These are phyloP conservation scores for Gisinianus flammeolus DNA, from an alignment of 2,888 invertebrate species.

Conservation along the genomic window DNA sequence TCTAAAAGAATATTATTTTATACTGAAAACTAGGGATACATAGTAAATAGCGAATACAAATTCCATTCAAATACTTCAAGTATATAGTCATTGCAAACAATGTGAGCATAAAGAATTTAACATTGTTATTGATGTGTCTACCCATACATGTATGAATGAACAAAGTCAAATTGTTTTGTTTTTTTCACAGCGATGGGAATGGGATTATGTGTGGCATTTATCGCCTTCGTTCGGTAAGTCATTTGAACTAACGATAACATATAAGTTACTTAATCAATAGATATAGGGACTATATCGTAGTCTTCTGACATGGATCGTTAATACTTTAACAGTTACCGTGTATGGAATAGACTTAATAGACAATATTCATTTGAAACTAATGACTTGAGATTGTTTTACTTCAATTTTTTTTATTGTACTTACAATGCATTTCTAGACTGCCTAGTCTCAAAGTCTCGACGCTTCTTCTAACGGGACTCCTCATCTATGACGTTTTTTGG, in stretches of 20 bases:
- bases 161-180: background rate
- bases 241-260: background rate
- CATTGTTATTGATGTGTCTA: background rate
- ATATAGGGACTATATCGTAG: background rate
- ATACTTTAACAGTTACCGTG: background rate
- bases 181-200: conserved; percentile 84
- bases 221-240: conserved; percentile 81
- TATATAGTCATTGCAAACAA: too few species aligned
- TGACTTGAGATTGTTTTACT: too few species aligned
- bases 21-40: too few species aligned
- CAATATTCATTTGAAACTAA: too few species aligned
- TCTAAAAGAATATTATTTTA: too few species aligned
- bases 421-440: conserved; percentile 65
- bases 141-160: background rate
- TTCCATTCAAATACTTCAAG: too few species aligned
- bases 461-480: conserved; percentile 86
- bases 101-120: too few species aligned
- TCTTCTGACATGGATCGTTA: background rate
- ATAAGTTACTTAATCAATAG: too few species aligned
- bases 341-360: too few species aligned
- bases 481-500: conserved; percentile 98
- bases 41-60: too few species aligned
- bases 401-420: too few species aligned
- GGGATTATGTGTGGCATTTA: conserved; percentile 97
- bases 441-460: conserved; percentile 97